Evolutionary conservation across 2,888 invertebrate genomes (phyloP).

Genomic region (Synergus gifuensis): DNA sequence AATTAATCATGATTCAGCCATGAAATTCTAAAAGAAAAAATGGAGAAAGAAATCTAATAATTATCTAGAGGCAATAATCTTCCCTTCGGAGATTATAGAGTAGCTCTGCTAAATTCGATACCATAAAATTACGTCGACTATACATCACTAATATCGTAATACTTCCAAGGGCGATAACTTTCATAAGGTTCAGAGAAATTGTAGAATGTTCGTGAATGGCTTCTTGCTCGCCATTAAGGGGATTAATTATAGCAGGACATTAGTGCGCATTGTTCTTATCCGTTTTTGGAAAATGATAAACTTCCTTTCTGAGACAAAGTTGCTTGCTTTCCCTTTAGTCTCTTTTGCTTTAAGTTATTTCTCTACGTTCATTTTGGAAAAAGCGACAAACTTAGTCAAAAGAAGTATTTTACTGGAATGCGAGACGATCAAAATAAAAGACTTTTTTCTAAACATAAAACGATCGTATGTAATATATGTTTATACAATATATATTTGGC

Average conservation of each 20-base stretch:
- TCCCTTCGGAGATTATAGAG: background rate
- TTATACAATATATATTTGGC: too few species aligned
- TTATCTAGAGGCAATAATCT: constrained; percentile 1
- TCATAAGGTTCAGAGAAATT: constrained; percentile 30
- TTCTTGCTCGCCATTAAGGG: constrained; percentile 17
- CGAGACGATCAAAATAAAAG: background rate
- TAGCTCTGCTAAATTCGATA: background rate
- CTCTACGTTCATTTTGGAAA: background rate
- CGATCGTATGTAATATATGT: too few species aligned
- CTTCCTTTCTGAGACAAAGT: background rate
- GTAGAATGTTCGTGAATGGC: constrained; percentile 27
- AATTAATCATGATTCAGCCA: background rate
- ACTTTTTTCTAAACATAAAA: too few species aligned
- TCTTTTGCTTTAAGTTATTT: background rate
- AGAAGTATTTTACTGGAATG: background rate
- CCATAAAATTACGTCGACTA: constrained; percentile 15
- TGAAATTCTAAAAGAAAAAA: background rate
- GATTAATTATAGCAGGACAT: constrained; percentile 25
- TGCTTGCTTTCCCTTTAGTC: background rate
- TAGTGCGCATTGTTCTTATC: constrained; percentile 23
- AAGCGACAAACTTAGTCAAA: background rate
- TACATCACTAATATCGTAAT: constrained; percentile 35
- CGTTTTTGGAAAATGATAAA: constrained; percentile 20
- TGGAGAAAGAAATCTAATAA: background rate
- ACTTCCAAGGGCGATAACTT: constrained; percentile 5